These are phyloP conservation scores for Percopsis transmontana DNA, from an alignment of 2,113 vertebrate genomes.

Conservation along the genomic window DNA sequence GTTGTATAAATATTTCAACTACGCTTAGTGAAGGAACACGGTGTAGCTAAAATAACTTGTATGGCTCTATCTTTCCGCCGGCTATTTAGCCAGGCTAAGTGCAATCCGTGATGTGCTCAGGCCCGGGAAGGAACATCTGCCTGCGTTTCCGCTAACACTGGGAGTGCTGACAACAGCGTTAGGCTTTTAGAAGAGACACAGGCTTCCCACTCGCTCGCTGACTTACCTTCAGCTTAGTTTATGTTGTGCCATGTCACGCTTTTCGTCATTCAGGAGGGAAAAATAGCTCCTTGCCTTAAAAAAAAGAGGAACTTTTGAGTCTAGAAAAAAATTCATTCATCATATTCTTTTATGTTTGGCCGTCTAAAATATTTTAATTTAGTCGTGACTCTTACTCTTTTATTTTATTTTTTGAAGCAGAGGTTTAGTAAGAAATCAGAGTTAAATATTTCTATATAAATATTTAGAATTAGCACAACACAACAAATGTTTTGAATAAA, in stretches of 20 bases:
- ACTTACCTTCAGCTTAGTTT: slow-evolving; percentile 23
- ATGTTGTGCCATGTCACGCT: slow-evolving; percentile 16
- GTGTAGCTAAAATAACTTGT: slow-evolving; percentile 61
- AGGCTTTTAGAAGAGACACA: slow-evolving; percentile 65
- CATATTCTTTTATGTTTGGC: background rate
- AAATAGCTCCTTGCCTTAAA: slow-evolving; percentile 4
- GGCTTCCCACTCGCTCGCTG: slow-evolving; percentile 28
- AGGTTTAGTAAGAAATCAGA: background rate
- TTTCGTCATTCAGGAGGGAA: slow-evolving; percentile 13
- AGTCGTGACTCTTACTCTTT: background rate
- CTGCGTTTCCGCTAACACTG: slow-evolving; percentile 62
- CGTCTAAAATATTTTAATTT: too few relatives aligned
- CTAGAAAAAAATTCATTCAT: background rate
- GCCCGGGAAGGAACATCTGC: slow-evolving; percentile 67
- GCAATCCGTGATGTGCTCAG: slow-evolving; percentile 70
- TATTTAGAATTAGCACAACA: background rate
- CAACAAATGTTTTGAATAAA: slow-evolving; percentile 10
- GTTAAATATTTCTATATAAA: background rate
- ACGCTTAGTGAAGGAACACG: slow-evolving; percentile 56
- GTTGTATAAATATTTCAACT: slow-evolving; percentile 70
- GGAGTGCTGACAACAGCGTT: slow-evolving; percentile 67
- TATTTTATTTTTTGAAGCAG: slow-evolving; percentile 3
- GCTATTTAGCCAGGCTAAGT: slow-evolving; percentile 59
- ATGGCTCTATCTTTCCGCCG: slow-evolving; percentile 41
- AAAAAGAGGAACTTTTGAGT: slow-evolving; percentile 7